A percentile compares a stretch with the other conserved stretches of the same genome.
phyloP scores from a whole-genome alignment of 2,888 invertebrate genomes.

The Exocentrus adspersus region DNA sequence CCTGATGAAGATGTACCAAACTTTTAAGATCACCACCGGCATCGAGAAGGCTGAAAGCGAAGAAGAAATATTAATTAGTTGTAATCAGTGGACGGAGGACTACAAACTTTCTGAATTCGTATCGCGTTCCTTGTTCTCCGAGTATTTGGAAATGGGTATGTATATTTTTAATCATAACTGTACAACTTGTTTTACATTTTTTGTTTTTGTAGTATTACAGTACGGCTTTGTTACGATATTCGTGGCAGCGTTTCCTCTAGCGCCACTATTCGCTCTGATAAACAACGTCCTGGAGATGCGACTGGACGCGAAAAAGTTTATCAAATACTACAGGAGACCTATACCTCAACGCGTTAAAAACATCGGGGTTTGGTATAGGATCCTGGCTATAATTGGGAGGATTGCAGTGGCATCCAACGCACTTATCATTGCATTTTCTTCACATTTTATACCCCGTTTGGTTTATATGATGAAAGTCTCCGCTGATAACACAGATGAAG shows the following conservation, averaged over 20 bases:
- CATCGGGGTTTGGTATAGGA: constrained; percentile 83
- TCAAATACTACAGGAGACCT: constrained; percentile 78
- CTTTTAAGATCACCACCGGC: constrained; percentile 64
- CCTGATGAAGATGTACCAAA: constrained; percentile 68
- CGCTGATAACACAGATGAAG: constrained; percentile 64
- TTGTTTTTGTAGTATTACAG: constrained; percentile 74
- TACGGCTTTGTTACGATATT: constrained; percentile 89
- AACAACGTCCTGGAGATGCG: constrained; percentile 88
- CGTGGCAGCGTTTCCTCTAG: constrained; percentile 86
- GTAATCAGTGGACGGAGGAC: constrained; percentile 80
- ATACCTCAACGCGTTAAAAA: constrained; percentile 77
- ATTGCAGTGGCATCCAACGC: constrained; percentile 83
- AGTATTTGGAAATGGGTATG: constrained; percentile 88
- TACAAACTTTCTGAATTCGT: constrained; percentile 73
- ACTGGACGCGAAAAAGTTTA: constrained; percentile 83
- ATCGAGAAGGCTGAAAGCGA: constrained; percentile 58
- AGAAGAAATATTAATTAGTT: constrained; percentile 63
- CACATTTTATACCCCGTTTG: constrained; percentile 82
- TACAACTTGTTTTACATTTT: neutral
- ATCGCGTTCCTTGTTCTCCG: constrained; percentile 77
- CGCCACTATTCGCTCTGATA: constrained; percentile 82
- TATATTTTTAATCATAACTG: neutral
- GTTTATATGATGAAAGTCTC: constrained; percentile 69
- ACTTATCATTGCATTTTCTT: constrained; percentile 82
- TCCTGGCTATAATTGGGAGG: constrained; percentile 78